Base-by-base conservation (phyloP, 2,113 vertebrate genomes). In the Muscicapa adusta region DNA sequence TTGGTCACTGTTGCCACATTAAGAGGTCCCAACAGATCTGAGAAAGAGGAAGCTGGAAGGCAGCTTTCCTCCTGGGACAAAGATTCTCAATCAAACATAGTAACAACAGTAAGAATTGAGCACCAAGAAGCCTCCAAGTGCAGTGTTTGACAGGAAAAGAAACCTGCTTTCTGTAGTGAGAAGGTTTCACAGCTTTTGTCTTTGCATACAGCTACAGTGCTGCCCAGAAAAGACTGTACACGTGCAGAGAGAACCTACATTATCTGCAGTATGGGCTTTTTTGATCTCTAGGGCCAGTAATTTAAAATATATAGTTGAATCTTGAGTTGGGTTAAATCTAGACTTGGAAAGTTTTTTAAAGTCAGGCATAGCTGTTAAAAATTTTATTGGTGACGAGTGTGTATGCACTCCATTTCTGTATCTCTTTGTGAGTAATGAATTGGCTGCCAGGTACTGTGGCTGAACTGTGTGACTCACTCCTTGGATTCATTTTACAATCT, bases 1-100 rank as follows among this genome's bases (percentile, higher is more conserved):
- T 96, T 93, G 12, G 73, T 97, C 93, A 94, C 90, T 96, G 75
- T 89, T 51, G 9, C 40, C 58, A 88, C 76, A 4, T 92, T 92
- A 95, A 83, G 72, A 48, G 31, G 50, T 87, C 87, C 76, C 58
- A 9, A 34, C 29, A 94, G 92, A 67, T 71, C 19, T 48, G 53
- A 38, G 45, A 62, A 53, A 15, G 14, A 83, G 19, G 29, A 86
- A 85, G 36, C 14, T 91, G 12, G 23, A 77, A 82, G 18, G 23
- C 23, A 33, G 25, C 82, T 94, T 91, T 95, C 57, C 92, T 91
- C 82, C 53, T 66, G 38, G 48, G 47, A 66, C 63, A 38, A 87
- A 15, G 24, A 6, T 40, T 96, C 70, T 58, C 36, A 85, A 48
- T 68, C 22, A 76, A 50, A 58, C 25, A 28, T 25, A 86, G 29